phyloP scores from a whole-genome alignment of 2,797 vertebrate species.

The Clarias fuscus region DNA sequence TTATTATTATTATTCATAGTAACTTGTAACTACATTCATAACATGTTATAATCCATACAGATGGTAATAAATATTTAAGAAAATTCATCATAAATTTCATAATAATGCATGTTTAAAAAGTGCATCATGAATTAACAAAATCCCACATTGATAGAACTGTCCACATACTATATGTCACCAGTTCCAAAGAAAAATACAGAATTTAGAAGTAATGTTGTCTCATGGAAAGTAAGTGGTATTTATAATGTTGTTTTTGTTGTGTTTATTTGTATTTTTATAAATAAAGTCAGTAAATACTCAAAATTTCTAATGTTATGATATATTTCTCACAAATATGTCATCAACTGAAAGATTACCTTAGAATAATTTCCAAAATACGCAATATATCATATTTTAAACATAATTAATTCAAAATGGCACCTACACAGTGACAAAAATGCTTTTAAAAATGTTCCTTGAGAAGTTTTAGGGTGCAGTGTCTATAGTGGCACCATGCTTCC shows the following conservation, averaged over 20 bases:
- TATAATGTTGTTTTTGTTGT: neutral
- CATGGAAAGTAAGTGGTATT: neutral
- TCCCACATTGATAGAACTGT: neutral
- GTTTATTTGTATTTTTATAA: neutral
- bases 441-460: neutral
- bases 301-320: neutral
- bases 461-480: neutral
- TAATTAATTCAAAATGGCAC: neutral
- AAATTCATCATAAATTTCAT: neutral
- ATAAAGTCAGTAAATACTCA: neutral
- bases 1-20: neutral
- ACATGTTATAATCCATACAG: neutral
- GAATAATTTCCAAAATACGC: neutral
- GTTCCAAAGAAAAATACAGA: neutral
- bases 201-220: neutral
- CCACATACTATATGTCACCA: neutral
- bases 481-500: neutral
- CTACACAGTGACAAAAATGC: neutral
- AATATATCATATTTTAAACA: neutral
- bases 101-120: neutral
- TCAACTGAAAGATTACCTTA: neutral
- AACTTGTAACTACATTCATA: neutral
- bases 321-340: neutral
- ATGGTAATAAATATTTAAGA: neutral
- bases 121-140: neutral